Evolutionary conservation across 2,797 vertebrate species (phyloP).

Genomic region (Labeo calbasu): DNA sequence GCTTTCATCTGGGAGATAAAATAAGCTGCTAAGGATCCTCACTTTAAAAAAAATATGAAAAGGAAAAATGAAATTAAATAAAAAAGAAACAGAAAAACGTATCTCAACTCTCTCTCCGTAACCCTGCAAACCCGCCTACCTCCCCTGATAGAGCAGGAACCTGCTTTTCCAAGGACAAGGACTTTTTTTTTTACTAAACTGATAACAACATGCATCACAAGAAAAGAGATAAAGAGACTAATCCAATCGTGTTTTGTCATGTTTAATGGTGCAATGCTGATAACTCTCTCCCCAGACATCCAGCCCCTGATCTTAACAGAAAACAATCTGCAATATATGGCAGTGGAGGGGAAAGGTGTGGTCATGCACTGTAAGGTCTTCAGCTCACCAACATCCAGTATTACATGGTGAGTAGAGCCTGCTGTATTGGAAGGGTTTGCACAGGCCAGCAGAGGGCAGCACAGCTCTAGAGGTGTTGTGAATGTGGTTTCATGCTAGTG

Average conservation of each 20-base stretch:
- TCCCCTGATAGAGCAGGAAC: conserved; percentile 8
- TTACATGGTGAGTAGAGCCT: conserved; percentile 84
- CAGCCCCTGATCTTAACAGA: conserved; percentile 87
- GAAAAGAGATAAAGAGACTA: conserved; percentile 24
- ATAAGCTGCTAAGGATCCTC: conserved; percentile 33
- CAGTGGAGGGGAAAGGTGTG: conserved; percentile 81
- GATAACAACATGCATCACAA: conserved; percentile 37
- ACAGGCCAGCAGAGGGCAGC: conserved; percentile 73
- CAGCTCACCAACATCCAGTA: conserved; percentile 84
- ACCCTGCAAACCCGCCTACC: conserved; percentile 4
- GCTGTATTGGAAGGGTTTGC: background rate
- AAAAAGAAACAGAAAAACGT: conserved; percentile 3
- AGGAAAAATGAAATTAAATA: background rate
- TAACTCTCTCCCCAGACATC: conserved; percentile 79
- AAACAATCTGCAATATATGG: conserved; percentile 82
- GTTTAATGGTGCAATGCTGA: conserved; percentile 35
- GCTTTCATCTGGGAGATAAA: conserved; percentile 70
- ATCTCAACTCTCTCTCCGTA: background rate
- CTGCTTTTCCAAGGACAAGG: conserved; percentile 15
- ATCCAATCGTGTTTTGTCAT: conserved; percentile 6
- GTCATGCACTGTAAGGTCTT: conserved; percentile 89
- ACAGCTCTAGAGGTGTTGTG: background rate
- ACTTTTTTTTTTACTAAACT: conserved; percentile 22
- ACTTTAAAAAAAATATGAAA: conserved; percentile 38
- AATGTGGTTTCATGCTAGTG: background rate